phyloP scores from a whole-genome alignment of 1,140 invertebrate species.

The Phymastichus coffea region DNA sequence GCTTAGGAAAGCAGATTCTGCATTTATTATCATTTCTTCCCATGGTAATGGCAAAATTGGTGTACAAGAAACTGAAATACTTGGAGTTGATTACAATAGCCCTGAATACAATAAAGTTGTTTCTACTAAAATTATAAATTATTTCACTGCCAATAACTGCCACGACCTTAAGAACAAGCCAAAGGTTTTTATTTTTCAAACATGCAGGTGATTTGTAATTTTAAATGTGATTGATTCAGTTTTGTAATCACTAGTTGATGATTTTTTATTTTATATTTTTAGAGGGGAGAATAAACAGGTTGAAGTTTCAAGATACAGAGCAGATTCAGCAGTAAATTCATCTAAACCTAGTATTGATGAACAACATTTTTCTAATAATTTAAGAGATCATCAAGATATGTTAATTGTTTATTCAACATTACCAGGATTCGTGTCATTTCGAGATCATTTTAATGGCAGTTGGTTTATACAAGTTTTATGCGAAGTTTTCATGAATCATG shows the following conservation, averaged over 20 bases:
- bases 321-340: slow-evolving; percentile 12
- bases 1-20: slow-evolving; percentile 55
- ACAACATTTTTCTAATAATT: slow-evolving; percentile 18
- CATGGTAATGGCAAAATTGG: slow-evolving; percentile 53
- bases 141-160: slow-evolving; percentile 65
- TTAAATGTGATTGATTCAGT: background rate
- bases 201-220: slow-evolving; percentile 60
- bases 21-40: slow-evolving; percentile 62
- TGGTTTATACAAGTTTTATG: slow-evolving; percentile 79
- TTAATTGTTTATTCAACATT: slow-evolving; percentile 68
- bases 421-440: slow-evolving; percentile 65
- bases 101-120: slow-evolving; percentile 34
- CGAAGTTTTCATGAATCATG: slow-evolving; percentile 70
- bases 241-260: background rate
- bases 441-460: slow-evolving; percentile 65
- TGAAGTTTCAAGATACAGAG: slow-evolving; percentile 18
- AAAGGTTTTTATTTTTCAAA: slow-evolving; percentile 72
- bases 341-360: slow-evolving; percentile 9
- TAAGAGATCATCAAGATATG: slow-evolving; percentile 63
- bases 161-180: slow-evolving; percentile 65
- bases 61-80: slow-evolving; percentile 45
- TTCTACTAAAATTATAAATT: slow-evolving; percentile 56
- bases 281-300: slow-evolving; percentile 28
- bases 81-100: slow-evolving; percentile 35
- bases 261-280: background rate